These are phyloP conservation scores for Nannoperca obscura DNA, from an alignment of 2,797 vertebrate genomes.

Conservation along the genomic window DNA sequence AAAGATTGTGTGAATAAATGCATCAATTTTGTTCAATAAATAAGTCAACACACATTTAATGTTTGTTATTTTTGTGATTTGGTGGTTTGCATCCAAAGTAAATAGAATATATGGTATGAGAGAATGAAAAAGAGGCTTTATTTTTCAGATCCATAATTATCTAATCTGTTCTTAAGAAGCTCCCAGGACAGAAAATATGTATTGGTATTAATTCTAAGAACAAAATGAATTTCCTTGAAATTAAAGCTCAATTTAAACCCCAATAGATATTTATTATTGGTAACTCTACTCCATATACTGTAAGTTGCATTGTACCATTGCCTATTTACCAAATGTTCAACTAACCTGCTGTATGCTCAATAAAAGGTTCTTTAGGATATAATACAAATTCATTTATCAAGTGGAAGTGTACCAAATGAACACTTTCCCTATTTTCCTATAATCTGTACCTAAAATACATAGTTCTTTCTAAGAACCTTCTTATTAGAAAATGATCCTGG, in stretches of 20 bases:
- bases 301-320: background rate
- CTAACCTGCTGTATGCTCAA: background rate
- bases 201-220: background rate
- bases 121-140: background rate
- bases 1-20: constrained; percentile 37
- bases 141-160: background rate
- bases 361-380: background rate
- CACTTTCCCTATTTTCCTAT: background rate
- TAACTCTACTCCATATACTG: background rate
- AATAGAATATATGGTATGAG: background rate
- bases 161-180: background rate
- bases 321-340: background rate
- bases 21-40: constrained; percentile 64
- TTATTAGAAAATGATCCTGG: background rate
- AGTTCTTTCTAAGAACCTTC: background rate
- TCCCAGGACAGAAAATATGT: background rate
- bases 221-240: background rate
- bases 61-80: constrained; percentile 4
- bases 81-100: constrained; percentile 10
- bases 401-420: background rate
- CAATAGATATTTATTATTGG: constrained; percentile 1
- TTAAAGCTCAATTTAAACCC: background rate
- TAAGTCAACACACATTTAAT: background rate
- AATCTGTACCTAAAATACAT: background rate
- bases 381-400: background rate